A percentile compares a stretch with the other conserved stretches of the same genome.
Conservation (phyloP, 2,797 vertebrate species). For the Erethizon dorsatum region DNA sequence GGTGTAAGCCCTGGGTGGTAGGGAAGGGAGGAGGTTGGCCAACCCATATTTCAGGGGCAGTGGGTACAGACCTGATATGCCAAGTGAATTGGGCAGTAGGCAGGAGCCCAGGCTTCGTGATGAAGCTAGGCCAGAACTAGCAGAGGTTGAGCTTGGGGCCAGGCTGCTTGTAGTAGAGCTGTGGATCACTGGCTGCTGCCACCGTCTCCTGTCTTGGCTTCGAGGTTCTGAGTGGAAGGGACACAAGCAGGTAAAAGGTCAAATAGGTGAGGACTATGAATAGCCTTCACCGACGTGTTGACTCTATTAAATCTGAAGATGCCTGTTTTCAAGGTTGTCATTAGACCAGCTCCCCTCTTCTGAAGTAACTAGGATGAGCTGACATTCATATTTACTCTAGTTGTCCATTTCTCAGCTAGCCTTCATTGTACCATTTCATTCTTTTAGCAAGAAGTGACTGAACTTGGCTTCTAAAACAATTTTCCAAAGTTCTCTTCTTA, state of each 20-base stretch:
- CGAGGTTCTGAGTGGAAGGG: constrained; percentile 83
- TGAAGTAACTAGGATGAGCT: constrained; percentile 11
- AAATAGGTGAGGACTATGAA: neutral
- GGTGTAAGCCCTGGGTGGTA: constrained; percentile 87
- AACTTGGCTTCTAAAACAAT: constrained; percentile 25
- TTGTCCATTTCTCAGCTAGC: neutral
- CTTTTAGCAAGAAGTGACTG: constrained; percentile 9
- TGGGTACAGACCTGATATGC: constrained; percentile 94
- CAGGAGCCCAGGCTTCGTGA: constrained; percentile 89
- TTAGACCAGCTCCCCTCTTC: neutral
- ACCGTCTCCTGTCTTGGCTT: constrained; percentile 93
- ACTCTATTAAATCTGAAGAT: neutral
- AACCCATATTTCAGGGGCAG: constrained; percentile 87
- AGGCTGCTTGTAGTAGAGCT: constrained; percentile 88
- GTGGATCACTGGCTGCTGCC: constrained; percentile 91
- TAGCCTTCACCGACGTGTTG: neutral
- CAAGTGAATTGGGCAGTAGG: constrained; percentile 91
- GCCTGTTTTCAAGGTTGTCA: neutral
- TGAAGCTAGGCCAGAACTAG: constrained; percentile 88
- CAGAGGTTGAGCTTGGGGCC: constrained; percentile 81
- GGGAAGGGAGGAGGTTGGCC: constrained; percentile 89
- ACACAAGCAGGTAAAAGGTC: constrained; percentile 66
- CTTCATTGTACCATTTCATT: constrained; percentile 7
- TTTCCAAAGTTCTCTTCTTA: constrained; percentile 39
- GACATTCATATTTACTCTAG: neutral